Evolutionary conservation across 2,113 vertebrate genomes (phyloP).

Genomic region (Onychostruthus taczanowskii): DNA sequence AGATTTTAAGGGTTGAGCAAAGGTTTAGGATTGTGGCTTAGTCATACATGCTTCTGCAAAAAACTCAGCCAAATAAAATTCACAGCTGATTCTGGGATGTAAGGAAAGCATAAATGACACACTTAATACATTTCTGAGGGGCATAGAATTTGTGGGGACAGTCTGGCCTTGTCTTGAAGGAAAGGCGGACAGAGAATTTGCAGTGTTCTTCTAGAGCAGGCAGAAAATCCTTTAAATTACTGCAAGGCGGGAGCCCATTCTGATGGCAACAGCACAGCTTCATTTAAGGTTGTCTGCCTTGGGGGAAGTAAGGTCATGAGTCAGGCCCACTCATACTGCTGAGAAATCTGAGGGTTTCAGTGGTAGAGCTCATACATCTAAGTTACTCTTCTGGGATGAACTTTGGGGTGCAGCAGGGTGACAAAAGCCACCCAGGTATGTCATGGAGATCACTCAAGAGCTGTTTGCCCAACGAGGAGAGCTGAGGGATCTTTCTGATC

Average conservation of each 20-base stretch:
- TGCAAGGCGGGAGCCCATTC: neutral
- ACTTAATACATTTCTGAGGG: neutral
- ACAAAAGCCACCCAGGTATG: neutral
- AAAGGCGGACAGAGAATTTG: neutral
- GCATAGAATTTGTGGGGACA: neutral
- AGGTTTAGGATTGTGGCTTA: neutral
- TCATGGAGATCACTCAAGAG: neutral
- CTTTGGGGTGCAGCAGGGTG: neutral
- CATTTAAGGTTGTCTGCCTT: neutral
- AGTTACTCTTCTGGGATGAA: neutral
- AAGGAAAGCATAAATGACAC: neutral
- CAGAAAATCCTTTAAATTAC: neutral
- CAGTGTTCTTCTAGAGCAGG: neutral
- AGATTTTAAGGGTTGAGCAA: neutral
- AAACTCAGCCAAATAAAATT: neutral
- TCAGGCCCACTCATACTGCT: neutral
- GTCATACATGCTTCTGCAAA: neutral
- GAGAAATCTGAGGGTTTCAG: neutral
- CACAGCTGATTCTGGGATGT: neutral
- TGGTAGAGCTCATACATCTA: neutral
- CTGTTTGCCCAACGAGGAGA: neutral
- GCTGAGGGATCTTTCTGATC: neutral
- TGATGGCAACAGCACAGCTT: neutral
- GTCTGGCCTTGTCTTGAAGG: neutral
- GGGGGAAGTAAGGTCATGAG: neutral